These are phyloP conservation scores for Athalia rosae DNA, from an alignment of 2,888 invertebrate genomes.

Conservation along the genomic window DNA sequence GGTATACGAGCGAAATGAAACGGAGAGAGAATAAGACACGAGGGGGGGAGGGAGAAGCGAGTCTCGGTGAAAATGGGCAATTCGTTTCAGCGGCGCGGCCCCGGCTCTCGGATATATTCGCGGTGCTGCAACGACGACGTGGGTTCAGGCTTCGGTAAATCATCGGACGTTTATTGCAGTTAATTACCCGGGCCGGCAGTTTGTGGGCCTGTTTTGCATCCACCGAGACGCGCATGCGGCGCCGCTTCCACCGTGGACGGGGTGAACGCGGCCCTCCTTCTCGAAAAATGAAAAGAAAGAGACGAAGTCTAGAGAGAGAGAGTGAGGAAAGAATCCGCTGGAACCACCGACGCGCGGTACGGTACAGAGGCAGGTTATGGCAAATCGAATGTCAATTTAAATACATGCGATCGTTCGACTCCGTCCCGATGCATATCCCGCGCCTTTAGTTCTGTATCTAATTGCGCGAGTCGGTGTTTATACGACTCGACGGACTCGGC, in stretches of 20 bases:
- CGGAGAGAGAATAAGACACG: background rate
- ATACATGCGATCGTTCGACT: constrained; percentile 39
- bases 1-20: background rate
- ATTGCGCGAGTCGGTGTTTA: constrained; percentile 10
- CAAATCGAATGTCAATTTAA: constrained; percentile 43
- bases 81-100: constrained; percentile 5
- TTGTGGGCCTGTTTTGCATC: constrained; percentile 62
- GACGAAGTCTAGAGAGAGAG: constrained; percentile 1
- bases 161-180: constrained; percentile 69
- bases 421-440: background rate
- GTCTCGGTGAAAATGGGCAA: constrained; percentile 31
- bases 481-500: background rate
- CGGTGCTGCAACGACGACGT: constrained; percentile 42
- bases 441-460: background rate
- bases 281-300: constrained; percentile 1
- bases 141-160: constrained; percentile 62
- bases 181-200: constrained; percentile 65
- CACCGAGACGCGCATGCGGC: constrained; percentile 50
- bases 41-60: background rate
- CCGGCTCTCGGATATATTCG: background rate
- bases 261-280: constrained; percentile 56
- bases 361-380: constrained; percentile 6
- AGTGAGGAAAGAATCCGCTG: background rate
- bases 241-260: constrained; percentile 54
- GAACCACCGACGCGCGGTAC: constrained; percentile 6